Percentiles rank a stretch among this genome's conserved stretches.
phyloP scores from a whole-genome alignment of 2,888 invertebrate genomes.

The Aphodius granarius region DNA sequence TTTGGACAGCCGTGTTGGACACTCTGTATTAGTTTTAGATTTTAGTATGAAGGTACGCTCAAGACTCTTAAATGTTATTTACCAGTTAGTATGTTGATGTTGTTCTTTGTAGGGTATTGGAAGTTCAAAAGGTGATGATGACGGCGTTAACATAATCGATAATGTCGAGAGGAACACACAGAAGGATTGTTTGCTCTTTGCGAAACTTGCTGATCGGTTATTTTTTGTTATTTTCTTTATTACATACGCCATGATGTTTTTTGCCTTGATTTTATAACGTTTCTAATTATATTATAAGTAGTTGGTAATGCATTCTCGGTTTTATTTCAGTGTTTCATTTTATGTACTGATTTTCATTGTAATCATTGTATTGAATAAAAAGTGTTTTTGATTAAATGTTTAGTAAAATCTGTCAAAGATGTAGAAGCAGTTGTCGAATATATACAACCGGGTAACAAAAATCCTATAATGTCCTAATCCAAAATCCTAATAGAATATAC shows the following conservation, averaged over 20 bases:
- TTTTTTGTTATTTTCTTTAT: not conserved
- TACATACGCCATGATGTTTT: not conserved
- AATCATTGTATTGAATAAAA: not conserved
- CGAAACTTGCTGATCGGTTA: slow-evolving; percentile 46
- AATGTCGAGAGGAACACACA: slow-evolving; percentile 17
- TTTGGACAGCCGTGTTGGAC: slow-evolving; percentile 31
- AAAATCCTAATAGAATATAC: no score
- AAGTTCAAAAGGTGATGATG: slow-evolving; percentile 46
- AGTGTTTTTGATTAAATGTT: not conserved
- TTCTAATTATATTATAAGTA: not conserved
- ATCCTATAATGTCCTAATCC: no score
- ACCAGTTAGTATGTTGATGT: not conserved
- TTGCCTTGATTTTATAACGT: not conserved
- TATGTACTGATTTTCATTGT: not conserved
- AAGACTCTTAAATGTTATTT: not conserved
- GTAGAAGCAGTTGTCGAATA: no score
- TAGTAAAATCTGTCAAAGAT: no score
- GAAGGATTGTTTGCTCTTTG: slow-evolving; percentile 47
- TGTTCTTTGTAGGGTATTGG: slow-evolving; percentile 39
- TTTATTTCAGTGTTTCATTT: not conserved
- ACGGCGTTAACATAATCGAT: slow-evolving; percentile 39
- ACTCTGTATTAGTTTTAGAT: slow-evolving; percentile 33
- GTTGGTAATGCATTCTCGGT: not conserved
- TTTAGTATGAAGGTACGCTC: slow-evolving; percentile 33
- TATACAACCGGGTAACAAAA: no score